Percentiles rank a stretch among this genome's conserved stretches.
These are phyloP conservation scores for Acyrthosiphon pisum DNA, from an alignment of 1,140 invertebrate species.

Conservation along the genomic window DNA sequence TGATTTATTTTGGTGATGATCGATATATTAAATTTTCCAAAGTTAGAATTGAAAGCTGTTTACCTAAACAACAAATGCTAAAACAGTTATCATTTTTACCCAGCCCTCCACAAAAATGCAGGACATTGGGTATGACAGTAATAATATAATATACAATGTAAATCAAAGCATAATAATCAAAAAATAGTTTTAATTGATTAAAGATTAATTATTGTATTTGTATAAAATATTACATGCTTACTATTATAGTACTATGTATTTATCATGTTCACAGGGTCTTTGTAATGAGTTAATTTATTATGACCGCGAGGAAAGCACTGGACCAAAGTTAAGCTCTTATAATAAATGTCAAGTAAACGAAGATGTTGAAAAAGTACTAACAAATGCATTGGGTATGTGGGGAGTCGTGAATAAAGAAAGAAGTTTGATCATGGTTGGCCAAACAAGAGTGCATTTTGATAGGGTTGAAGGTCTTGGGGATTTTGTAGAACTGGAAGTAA, in stretches of 20 bases:
- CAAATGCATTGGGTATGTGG: constrained; percentile 69
- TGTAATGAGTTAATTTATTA: constrained; percentile 79
- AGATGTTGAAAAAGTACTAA: constrained; percentile 66
- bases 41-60: not conserved
- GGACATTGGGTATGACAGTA: not conserved
- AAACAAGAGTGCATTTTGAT: constrained; percentile 90
- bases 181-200: not conserved
- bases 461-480: constrained; percentile 79
- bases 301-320: constrained; percentile 72
- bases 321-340: constrained; percentile 76
- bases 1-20: not conserved
- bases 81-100: not conserved
- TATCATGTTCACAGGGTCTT: constrained; percentile 62
- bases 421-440: constrained; percentile 77
- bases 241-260: no score
- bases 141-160: no score
- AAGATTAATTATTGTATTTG: not conserved
- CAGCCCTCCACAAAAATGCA: not conserved
- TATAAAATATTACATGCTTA: not conserved
- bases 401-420: constrained; percentile 78
- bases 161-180: not conserved
- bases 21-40: not conserved
- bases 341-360: constrained; percentile 63
- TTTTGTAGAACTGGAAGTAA: constrained; percentile 90
- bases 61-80: not conserved